phyloP scores from a whole-genome alignment of 2,888 invertebrate genomes.

The Agrypnus murinus region DNA sequence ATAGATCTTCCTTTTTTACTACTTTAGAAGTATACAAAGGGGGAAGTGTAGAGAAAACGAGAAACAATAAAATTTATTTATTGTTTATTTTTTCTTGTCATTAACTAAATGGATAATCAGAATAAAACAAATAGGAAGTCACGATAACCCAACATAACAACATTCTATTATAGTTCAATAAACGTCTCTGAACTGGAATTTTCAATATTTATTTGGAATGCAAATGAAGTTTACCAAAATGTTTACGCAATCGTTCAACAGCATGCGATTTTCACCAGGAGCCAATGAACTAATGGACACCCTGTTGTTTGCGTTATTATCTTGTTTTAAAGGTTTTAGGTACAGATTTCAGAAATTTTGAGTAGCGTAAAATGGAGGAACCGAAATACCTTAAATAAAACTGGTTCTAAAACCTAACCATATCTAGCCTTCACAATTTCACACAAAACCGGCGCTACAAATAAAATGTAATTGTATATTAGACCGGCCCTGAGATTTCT shows the following conservation, averaged over 20 bases:
- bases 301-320: not conserved
- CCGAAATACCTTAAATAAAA: conserved; percentile 33
- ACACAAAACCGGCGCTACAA: conserved; percentile 44
- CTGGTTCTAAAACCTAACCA: conserved; percentile 30
- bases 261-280: not conserved
- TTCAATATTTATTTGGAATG: not conserved
- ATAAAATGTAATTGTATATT: conserved; percentile 49
- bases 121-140: too few relatives aligned
- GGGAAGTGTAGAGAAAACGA: too few relatives aligned
- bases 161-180: too few relatives aligned
- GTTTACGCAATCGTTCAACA: conserved; percentile 1
- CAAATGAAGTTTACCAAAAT: not conserved
- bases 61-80: too few relatives aligned
- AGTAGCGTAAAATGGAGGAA: conserved; percentile 18
- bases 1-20: not conserved
- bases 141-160: too few relatives aligned
- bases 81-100: too few relatives aligned
- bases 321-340: not conserved
- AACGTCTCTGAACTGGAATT: too few relatives aligned
- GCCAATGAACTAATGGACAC: conserved; percentile 10
- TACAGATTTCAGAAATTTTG: conserved; percentile 25
- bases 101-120: too few relatives aligned
- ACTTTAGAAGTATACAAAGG: too few relatives aligned
- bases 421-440: conserved; percentile 16
- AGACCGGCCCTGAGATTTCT: conserved; percentile 50